phyloP scores from a whole-genome alignment of 23 tunicate species.

The Trididemnum nubilum region DNA sequence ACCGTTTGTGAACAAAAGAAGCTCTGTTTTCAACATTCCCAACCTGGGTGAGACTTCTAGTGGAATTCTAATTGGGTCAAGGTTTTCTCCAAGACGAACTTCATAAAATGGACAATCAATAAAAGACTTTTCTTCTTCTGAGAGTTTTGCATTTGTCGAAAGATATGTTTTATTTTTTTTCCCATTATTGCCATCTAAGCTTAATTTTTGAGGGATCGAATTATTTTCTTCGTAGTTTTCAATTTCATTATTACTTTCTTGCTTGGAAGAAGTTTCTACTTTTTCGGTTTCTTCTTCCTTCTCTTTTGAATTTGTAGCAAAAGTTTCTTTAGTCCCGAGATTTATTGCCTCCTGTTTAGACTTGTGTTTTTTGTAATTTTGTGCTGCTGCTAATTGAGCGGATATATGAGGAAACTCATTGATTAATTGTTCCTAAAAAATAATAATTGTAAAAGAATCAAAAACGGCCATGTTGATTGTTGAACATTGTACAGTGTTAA shows the following conservation, averaged over 20 bases:
- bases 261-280: background rate
- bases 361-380: background rate
- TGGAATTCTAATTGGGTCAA: conserved; percentile 52
- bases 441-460: background rate
- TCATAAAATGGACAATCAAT: conserved; percentile 43
- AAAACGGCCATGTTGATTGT: too few relatives aligned
- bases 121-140: background rate
- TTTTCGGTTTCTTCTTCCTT: background rate
- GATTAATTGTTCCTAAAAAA: background rate
- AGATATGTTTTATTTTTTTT: background rate
- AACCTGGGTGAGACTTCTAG: conserved; percentile 46
- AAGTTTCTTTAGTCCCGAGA: background rate
- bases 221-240: background rate
- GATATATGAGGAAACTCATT: background rate
- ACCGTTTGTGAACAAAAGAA: conserved; percentile 77
- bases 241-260: background rate
- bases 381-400: background rate
- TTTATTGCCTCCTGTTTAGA: too few relatives aligned
- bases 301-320: background rate
- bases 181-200: background rate
- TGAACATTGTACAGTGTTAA: too few relatives aligned
- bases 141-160: background rate
- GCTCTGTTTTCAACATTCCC: conserved; percentile 63
- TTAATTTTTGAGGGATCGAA: background rate
- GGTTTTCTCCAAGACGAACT: background rate